A percentile compares a stretch with the other conserved stretches of the same genome.
phyloP scores from a whole-genome alignment of 2,113 vertebrate genomes.

The Paedocypris sp. region DNA sequence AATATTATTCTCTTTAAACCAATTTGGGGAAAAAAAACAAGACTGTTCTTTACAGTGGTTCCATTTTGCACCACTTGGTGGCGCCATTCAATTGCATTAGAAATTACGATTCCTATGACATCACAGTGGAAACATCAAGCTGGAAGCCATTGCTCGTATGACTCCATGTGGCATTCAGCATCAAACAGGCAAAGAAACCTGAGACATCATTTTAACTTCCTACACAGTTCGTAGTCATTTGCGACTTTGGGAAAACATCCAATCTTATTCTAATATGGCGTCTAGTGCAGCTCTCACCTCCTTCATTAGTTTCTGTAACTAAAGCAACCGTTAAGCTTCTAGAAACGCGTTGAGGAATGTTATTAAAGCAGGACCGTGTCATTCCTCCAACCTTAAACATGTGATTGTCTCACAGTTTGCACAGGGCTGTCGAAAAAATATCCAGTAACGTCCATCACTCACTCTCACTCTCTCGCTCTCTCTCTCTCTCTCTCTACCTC shows the following conservation, averaged over 20 bases:
- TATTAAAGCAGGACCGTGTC: background rate
- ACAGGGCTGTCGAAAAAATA: too few relatives aligned
- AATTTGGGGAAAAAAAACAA: background rate
- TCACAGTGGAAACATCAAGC: background rate
- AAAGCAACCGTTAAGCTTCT: background rate
- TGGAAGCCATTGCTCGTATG: background rate
- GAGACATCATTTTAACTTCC: background rate
- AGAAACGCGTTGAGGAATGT: too few relatives aligned
- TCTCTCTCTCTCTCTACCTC: conserved; percentile 20
- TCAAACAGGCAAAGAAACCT: background rate
- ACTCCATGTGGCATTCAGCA: background rate
- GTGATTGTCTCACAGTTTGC: background rate
- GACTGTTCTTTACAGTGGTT: too few relatives aligned
- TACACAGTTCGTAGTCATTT: background rate
- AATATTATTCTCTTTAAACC: background rate
- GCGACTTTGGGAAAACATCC: background rate
- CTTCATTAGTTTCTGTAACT: background rate
- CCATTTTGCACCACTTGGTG: conserved; percentile 14
- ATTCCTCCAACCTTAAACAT: background rate
- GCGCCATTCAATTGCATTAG: background rate
- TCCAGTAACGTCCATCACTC: too few relatives aligned
- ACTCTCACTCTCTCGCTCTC: conserved; percentile 7
- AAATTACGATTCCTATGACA: background rate
- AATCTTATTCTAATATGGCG: background rate
- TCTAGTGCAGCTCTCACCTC: background rate